phyloP scores from a whole-genome alignment of 2,113 vertebrate species.

The Peucedramus taeniatus region DNA sequence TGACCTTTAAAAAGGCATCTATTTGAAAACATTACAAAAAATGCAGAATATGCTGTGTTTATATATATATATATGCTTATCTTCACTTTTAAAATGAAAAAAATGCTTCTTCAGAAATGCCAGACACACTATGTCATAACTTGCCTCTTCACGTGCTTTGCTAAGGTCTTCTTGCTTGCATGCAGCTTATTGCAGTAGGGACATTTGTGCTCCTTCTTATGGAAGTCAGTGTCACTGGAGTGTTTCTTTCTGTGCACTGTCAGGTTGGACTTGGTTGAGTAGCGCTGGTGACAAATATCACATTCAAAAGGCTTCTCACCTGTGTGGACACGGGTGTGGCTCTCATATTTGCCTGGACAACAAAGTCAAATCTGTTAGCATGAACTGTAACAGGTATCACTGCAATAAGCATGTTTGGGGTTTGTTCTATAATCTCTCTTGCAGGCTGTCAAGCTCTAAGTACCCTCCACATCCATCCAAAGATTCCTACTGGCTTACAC shows the following conservation, averaged over 20 bases:
- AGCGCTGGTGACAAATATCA: constrained; percentile 93
- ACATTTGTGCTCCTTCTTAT: constrained; percentile 95
- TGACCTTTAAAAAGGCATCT: neutral
- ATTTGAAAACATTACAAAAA: neutral
- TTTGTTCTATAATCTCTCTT: neutral
- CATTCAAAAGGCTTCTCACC: constrained; percentile 98
- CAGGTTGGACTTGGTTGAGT: constrained; percentile 98
- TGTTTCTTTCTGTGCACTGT: constrained; percentile 96
- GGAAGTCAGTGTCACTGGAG: constrained; percentile 80
- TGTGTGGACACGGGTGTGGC: constrained; percentile 94
- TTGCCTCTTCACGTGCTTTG: constrained; percentile 91
- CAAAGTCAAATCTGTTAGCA: neutral
- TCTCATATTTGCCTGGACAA: constrained; percentile 90
- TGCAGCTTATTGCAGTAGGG: constrained; percentile 94
- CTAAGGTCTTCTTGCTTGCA: constrained; percentile 94
- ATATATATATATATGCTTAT: neutral
- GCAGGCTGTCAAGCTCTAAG: neutral
- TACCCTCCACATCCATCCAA: neutral
- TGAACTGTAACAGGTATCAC: neutral
- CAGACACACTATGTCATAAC: constrained; percentile 7
- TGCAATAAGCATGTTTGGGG: neutral
- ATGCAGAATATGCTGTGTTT: neutral
- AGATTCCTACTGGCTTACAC: neutral
- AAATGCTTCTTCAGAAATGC: neutral
- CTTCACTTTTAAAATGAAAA: neutral